phyloP scores from a whole-genome alignment of 2,888 invertebrate species.

The Napeogenes sylphis region DNA sequence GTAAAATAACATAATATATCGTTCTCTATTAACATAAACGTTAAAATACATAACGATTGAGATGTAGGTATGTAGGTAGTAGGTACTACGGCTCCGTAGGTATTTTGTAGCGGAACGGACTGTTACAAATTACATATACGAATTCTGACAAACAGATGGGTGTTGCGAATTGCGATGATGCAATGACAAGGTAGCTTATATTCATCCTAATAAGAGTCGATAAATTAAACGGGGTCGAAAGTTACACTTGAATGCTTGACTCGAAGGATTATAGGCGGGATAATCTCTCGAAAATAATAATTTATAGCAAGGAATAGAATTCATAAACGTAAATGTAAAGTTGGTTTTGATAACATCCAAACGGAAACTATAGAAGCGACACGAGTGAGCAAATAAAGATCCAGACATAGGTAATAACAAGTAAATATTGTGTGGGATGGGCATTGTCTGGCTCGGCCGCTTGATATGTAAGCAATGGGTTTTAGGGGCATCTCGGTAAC shows the following conservation, averaged over 20 bases:
- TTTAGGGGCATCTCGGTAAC: constrained; percentile 63
- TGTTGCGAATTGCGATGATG: constrained; percentile 9
- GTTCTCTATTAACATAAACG: constrained; percentile 47
- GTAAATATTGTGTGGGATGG: constrained; percentile 61
- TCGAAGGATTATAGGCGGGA: neutral
- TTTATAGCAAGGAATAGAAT: neutral
- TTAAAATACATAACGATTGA: constrained; percentile 45
- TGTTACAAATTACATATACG: constrained; percentile 38
- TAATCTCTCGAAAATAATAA: neutral
- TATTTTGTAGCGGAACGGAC: constrained; percentile 48
- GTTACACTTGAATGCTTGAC: neutral
- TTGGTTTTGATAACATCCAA: constrained; percentile 1
- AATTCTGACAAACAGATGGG: constrained; percentile 26
- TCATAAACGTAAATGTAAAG: neutral
- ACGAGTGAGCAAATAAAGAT: constrained; percentile 47
- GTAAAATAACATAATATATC: constrained; percentile 20
- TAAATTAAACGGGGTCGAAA: neutral
- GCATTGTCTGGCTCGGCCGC: constrained; percentile 58
- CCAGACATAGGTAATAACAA: constrained; percentile 55
- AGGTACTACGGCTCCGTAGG: constrained; percentile 34
- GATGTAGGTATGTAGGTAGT: constrained; percentile 2
- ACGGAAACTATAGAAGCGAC: constrained; percentile 30
- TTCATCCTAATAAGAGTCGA: neutral
- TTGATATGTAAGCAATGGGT: constrained; percentile 43
- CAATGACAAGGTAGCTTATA: constrained; percentile 11